phyloP scores from a whole-genome alignment of 92 coral and sea anemone species.

The Pocillopora grandis region DNA sequence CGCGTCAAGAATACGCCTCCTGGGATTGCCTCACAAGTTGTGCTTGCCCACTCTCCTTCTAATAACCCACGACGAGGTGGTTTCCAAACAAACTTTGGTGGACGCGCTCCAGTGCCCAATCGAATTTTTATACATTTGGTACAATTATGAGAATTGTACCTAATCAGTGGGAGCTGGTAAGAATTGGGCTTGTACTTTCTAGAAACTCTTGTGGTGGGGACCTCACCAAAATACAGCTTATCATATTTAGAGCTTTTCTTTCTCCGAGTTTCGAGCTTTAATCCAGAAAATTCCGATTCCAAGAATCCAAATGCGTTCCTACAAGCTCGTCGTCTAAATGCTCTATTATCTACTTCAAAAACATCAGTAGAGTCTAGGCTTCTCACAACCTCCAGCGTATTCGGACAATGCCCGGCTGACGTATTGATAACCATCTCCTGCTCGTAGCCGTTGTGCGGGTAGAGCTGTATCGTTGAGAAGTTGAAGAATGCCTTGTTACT shows the following conservation, averaged over 20 bases:
- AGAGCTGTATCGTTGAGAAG: constrained; percentile 57
- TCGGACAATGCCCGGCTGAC: constrained; percentile 66
- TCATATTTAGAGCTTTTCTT: constrained; percentile 47
- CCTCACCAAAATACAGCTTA: constrained; percentile 67
- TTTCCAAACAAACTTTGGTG: constrained; percentile 35
- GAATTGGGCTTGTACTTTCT: constrained; percentile 58
- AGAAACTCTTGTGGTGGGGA: constrained; percentile 55
- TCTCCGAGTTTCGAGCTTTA: constrained; percentile 61
- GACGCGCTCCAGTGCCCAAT: constrained; percentile 48
- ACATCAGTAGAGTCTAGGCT: constrained; percentile 21
- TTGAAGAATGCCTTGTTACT: constrained; percentile 64
- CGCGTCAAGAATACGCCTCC: constrained; percentile 70
- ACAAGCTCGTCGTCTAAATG: constrained; percentile 71
- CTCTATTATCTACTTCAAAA: constrained; percentile 47
- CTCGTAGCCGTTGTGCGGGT: constrained; percentile 55
- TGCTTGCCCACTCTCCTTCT: constrained; percentile 71
- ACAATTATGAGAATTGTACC: constrained; percentile 66
- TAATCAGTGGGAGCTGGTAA: constrained; percentile 72
- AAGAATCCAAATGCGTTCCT: constrained; percentile 73
- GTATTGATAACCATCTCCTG: constrained; percentile 37
- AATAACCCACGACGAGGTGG: constrained; percentile 50
- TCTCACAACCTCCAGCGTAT: constrained; percentile 51
- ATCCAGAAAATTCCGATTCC: constrained; percentile 68
- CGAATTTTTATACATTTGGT: constrained; percentile 58
- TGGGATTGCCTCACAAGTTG: constrained; percentile 75